Percentiles rank a stretch among this genome's conserved stretches.
Evolutionary conservation across 64 coral and sea anemone genomes (phyloP).

Genomic region (Platygyra sinensis): DNA sequence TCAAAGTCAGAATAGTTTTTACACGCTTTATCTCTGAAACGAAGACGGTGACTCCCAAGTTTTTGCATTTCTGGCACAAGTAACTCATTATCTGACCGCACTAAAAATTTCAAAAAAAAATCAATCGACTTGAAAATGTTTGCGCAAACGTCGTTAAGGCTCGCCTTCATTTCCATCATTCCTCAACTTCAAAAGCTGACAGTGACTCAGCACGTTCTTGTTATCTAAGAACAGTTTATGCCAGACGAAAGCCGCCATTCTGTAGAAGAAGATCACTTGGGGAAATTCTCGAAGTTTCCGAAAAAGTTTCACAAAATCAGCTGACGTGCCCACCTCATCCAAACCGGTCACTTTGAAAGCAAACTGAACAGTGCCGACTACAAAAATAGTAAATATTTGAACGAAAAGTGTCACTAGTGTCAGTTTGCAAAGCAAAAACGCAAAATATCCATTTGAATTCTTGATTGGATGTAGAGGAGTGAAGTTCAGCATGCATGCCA

Average conservation of each 20-base stretch:
- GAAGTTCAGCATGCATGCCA: constrained; percentile 24
- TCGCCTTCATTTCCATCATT: background rate
- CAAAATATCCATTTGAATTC: background rate
- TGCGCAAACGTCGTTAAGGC: too few species aligned
- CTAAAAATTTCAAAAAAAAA: too few species aligned
- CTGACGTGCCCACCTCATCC: constrained; percentile 16
- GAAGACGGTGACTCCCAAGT: too few species aligned
- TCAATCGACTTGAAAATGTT: too few species aligned
- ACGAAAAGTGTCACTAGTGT: background rate
- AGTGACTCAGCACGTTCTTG: constrained; percentile 23
- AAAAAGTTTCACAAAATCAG: constrained; percentile 41
- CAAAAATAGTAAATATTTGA: constrained; percentile 32
- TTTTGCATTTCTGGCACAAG: too few species aligned
- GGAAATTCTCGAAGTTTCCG: constrained; percentile 41
- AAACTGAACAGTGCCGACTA: constrained; percentile 42
- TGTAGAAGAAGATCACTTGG: constrained; percentile 47
- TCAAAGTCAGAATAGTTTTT: too few species aligned
- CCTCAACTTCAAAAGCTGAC: background rate
- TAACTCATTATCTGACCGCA: too few species aligned
- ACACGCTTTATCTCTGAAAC: too few species aligned
- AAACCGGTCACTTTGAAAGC: constrained; percentile 53
- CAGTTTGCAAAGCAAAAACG: constrained; percentile 18
- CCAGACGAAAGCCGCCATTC: constrained; percentile 22
- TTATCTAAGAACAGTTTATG: constrained; percentile 59
- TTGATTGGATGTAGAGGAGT: background rate